phyloP scores from a whole-genome alignment of 2,888 invertebrate genomes.

The Notocelia uddmanniana region DNA sequence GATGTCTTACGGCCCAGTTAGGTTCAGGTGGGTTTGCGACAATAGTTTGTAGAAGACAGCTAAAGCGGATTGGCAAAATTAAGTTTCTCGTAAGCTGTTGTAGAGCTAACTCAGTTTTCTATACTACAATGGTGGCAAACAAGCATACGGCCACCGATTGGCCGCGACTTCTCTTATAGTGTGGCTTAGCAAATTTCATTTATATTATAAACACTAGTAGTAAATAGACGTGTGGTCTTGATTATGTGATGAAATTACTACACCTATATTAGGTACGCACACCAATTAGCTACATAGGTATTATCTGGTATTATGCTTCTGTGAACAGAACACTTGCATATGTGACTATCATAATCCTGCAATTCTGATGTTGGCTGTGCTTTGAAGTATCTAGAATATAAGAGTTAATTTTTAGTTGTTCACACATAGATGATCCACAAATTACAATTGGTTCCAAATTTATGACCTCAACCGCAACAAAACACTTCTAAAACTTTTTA shows the following conservation, averaged over 20 bases:
- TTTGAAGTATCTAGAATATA: too few species aligned
- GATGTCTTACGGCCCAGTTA: slow-evolving; percentile 36
- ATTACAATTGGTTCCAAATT: too few species aligned
- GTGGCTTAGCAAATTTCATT: not conserved
- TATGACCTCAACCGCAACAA: too few species aligned
- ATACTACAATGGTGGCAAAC: not conserved
- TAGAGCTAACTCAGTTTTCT: not conserved
- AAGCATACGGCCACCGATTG: not conserved
- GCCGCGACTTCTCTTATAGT: not conserved
- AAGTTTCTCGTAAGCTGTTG: slow-evolving; percentile 30
- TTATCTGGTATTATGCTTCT: not conserved
- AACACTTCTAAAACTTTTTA: too few species aligned
- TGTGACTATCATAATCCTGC: not conserved
- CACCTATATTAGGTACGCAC: too few species aligned
- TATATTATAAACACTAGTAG: too few species aligned
- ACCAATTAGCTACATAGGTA: too few species aligned
- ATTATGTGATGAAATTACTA: too few species aligned
- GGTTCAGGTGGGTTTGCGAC: slow-evolving; percentile 17
- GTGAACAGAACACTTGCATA: not conserved
- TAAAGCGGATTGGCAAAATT: slow-evolving; percentile 23
- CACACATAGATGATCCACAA: not conserved
- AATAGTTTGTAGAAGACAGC: not conserved
- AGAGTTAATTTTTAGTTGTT: not conserved
- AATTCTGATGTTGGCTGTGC: not conserved
- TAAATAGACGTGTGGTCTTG: too few species aligned